Evolutionary conservation across 2,888 invertebrate species (phyloP), one percentile per base, ranked within the genome.

Genomic region (Ormyrus rosae): DNA sequence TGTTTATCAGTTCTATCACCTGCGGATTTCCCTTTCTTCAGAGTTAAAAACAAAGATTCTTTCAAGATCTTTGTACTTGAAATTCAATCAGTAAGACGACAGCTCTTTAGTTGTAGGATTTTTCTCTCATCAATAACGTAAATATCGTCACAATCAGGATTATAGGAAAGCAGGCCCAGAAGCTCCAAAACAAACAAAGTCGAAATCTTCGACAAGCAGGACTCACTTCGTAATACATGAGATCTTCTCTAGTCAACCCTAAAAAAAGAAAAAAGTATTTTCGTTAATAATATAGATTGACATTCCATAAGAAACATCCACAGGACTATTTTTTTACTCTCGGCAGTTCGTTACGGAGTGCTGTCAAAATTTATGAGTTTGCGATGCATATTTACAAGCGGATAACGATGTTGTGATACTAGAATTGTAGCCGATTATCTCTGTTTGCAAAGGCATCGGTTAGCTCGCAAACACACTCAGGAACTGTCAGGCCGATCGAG

Each of bases 191-290:
- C 19, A 89, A 79, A 72, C 84, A 85, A 9, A 88, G 73, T 5
- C 89, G 87, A 45, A 86, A 68, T 75, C 84, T 89, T 76, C 88
- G 87, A 84, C 86, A 88, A 13, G 81, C 10, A 0, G 89, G 89
- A 71, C 82, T 74, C 2, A 85, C 85, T 4, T 83, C 80, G 46
- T 86, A 84, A 72, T 86, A 86, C 48, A 77, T 81, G 71, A 85
- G 84, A 65, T 86, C 85, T 58, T 84, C 85, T n/a, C 68, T 81
- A 4, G 83, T 85, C 68, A 85, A 48, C 68, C 79, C 87, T 86
- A 79, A 6, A 83, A 81, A 19, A 56, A 69, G 75, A 67, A 61
- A 61, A 50, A 19, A 58, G 67, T 80, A 76, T 55, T 19, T 53
- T 60, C 8, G 8, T 19, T 56, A 2, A 13, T n/a, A 13, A 65